Evolutionary conservation across 2,797 vertebrate species (phyloP), one percentile per base, ranked within the genome.

Genomic region (Cheirogaleus major): DNA sequence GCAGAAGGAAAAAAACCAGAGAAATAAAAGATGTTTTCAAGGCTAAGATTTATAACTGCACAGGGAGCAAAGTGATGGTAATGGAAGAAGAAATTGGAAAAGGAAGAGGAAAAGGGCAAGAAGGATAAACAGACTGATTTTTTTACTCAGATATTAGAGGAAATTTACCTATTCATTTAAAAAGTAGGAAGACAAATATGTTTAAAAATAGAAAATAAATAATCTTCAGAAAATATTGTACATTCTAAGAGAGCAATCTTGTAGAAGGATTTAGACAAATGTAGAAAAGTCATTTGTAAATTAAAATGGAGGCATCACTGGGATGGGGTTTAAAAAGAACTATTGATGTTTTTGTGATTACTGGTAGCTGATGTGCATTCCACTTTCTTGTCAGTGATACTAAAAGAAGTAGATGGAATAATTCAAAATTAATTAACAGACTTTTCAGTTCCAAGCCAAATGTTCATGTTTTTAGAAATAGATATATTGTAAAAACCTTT

Each of bases 401-500:
- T 90, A 32, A 81, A n/a, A 93, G 91, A 67, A 91, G 59, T 57
- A 85, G 55, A 89, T 52, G 18, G 70, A 93, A 63, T 90, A 57
- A 86, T 45, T 96, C 67, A 96, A 95, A 95, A 91, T 95, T 93
- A 96, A 86, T 95, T 94, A 96, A 45, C 52, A 96, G 41, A 50
- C 4, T 95, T 91, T 93, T 92, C 22, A 52, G 11, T 92, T 97
- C 82, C 82, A 96, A 96, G 89, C 41, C 82, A 97, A 97, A 96
- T 95, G 79, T 95, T 96, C 70, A 79, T 96, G 84, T 83, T 95
- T 96, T 95, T 91, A 79, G 6, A 9, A 75, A 95, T 41, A 88
- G 94, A 87, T 12, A 80, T 55, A 65, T 22, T 59, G 5, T 86
- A 32, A 83, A 81, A 91, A 30, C 2, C 7, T 91, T 20, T 4